These are phyloP conservation scores for Ageneiosus marmoratus DNA, from an alignment of 2,113 vertebrate genomes.

Conservation along the genomic window DNA sequence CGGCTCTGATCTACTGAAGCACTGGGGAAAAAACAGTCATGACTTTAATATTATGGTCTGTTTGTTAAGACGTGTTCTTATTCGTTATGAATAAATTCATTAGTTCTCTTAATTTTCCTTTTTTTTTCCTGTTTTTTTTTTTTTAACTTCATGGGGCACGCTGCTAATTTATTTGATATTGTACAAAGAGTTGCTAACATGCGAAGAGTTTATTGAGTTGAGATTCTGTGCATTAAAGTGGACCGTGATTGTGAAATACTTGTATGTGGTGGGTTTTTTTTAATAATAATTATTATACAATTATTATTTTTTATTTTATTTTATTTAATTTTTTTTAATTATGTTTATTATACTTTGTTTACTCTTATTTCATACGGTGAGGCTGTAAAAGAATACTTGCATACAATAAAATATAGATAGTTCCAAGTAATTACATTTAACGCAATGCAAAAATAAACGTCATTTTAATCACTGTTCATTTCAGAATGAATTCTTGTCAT, in stretches of 20 bases:
- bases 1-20: constrained; percentile 33
- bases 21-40: constrained; percentile 26
- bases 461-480: neutral
- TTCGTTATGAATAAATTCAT: constrained; percentile 4
- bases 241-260: constrained; percentile 39
- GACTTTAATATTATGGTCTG: constrained; percentile 21
- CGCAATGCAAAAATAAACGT: neutral
- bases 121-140: constrained; percentile 40
- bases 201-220: constrained; percentile 74
- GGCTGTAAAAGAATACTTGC: neutral
- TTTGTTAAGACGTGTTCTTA: constrained; percentile 19
- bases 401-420: neutral
- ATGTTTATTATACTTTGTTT: too few relatives aligned
- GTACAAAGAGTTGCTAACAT: constrained; percentile 77
- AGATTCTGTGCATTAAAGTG: constrained; percentile 86
- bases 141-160: constrained; percentile 56
- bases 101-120: constrained; percentile 12
- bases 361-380: too few relatives aligned
- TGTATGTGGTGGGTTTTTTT: constrained; percentile 36
- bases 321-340: too few relatives aligned
- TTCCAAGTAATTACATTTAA: neutral
- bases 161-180: constrained; percentile 74
- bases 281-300: too few relatives aligned
- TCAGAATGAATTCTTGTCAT: neutral
- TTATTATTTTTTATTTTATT: too few relatives aligned